These are phyloP conservation scores for Leuciscus waleckii DNA, from an alignment of 2,797 vertebrate species.

Conservation along the genomic window DNA sequence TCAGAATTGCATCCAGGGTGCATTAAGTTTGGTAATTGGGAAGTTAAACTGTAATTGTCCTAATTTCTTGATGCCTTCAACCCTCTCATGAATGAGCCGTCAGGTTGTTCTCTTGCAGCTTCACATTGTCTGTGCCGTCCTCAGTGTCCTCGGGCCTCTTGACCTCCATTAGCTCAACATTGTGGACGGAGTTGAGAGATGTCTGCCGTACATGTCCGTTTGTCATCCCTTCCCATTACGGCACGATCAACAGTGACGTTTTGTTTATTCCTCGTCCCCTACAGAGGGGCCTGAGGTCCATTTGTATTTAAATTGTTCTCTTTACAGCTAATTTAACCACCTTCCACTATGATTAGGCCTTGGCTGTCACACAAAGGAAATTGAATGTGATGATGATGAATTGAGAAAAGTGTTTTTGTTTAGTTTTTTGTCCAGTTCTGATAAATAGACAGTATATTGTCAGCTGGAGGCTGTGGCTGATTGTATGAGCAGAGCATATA, in stretches of 20 bases:
- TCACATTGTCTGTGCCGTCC: slow-evolving; percentile 16
- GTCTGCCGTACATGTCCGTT: slow-evolving; percentile 35
- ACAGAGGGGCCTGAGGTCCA: slow-evolving; percentile 34
- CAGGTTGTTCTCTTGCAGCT: slow-evolving; percentile 45
- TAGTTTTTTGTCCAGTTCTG: slow-evolving; percentile 11
- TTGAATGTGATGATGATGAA: slow-evolving; percentile 46
- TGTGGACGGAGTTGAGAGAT: slow-evolving; percentile 18
- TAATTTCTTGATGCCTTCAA: slow-evolving; percentile 72
- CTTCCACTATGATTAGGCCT: slow-evolving; percentile 64
- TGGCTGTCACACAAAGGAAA: slow-evolving; percentile 43
- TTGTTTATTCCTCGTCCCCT: slow-evolving; percentile 45
- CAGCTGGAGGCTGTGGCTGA: slow-evolving; percentile 23
- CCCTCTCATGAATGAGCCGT: slow-evolving; percentile 54
- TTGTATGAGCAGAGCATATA: slow-evolving; percentile 24
- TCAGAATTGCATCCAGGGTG: slow-evolving; percentile 76
- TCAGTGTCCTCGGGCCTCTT: slow-evolving; percentile 32
- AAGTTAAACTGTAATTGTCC: slow-evolving; percentile 71
- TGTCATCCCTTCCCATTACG: slow-evolving; percentile 33
- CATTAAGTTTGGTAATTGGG: slow-evolving; percentile 74
- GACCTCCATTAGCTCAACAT: slow-evolving; percentile 48
- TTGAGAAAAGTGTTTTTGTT: slow-evolving; percentile 40
- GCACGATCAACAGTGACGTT: slow-evolving; percentile 28
- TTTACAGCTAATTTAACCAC: slow-evolving; percentile 66
- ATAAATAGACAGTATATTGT: slow-evolving; percentile 37
- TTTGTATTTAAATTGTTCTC: slow-evolving; percentile 50